Percentiles rank a stretch among this genome's conserved stretches.
Conservation (phyloP, 2,888 invertebrate species). For the Yponomeuta cagnagella region DNA sequence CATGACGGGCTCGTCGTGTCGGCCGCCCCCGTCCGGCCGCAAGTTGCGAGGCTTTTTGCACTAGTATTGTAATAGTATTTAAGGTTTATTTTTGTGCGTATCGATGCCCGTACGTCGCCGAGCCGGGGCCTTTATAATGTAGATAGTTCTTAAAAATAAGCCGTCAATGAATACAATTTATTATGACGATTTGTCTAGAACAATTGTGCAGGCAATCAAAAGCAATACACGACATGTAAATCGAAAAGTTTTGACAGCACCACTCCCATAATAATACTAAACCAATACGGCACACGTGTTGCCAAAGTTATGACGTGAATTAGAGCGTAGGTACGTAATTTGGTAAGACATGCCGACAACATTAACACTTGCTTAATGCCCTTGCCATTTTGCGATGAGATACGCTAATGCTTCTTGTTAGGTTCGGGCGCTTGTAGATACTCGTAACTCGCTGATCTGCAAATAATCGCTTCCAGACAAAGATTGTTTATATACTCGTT, state of each 20-base stretch:
- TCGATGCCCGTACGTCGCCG: too few relatives aligned
- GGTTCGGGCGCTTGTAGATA: conserved; percentile 22
- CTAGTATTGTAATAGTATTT: too few relatives aligned
- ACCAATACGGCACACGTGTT: conserved; percentile 50
- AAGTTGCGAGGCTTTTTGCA: too few relatives aligned
- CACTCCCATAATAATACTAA: conserved; percentile 21
- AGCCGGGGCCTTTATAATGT: too few relatives aligned
- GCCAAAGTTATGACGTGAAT: conserved; percentile 40
- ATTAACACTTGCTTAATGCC: conserved; percentile 42
- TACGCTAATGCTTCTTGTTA: conserved; percentile 43
- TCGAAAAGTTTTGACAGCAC: conserved; percentile 5
- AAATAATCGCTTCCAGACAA: background rate
- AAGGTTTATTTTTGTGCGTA: too few relatives aligned
- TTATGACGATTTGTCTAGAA: too few relatives aligned
- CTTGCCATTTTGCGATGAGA: conserved; percentile 38
- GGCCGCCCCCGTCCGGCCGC: too few relatives aligned
- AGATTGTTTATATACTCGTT: background rate
- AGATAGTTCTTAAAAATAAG: too few relatives aligned
- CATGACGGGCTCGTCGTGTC: too few relatives aligned
- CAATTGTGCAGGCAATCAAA: too few relatives aligned
- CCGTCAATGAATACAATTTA: too few relatives aligned
- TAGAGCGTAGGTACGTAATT: conserved; percentile 34
- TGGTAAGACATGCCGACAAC: conserved; percentile 27
- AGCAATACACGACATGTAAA: background rate
- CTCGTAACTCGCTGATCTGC: background rate